Percentiles rank a stretch among this genome's conserved stretches.
Conservation (phyloP, 2,888 invertebrate genomes). For the Nemotelus pantherinus region DNA sequence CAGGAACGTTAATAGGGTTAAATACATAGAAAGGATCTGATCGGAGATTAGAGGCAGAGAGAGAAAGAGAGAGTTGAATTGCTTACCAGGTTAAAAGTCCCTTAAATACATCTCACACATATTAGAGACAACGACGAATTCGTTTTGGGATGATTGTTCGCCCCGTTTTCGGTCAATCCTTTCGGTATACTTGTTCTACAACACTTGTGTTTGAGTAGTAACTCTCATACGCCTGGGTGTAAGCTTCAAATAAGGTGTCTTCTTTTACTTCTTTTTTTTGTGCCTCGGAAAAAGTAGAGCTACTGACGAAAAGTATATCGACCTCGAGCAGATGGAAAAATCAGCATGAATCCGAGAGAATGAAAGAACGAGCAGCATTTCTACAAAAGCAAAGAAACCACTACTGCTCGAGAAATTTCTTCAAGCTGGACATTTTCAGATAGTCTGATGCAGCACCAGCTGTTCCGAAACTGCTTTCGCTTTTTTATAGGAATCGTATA, state of each 20-base stretch:
- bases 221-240: too few species aligned
- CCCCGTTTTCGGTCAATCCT: constrained; percentile 7
- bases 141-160: background rate
- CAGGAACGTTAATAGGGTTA: constrained; percentile 7
- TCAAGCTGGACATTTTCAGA: background rate
- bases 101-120: background rate
- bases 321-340: too few species aligned
- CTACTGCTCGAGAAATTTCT: background rate
- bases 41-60: background rate
- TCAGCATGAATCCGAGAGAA: background rate
- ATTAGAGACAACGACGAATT: background rate
- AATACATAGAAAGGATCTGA: constrained; percentile 6
- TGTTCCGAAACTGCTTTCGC: background rate
- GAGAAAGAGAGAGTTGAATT: background rate
- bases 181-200: background rate
- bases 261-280: too few species aligned
- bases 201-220: constrained; percentile 7
- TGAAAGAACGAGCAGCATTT: background rate
- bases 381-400: constrained; percentile 9
- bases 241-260: too few species aligned
- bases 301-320: too few species aligned
- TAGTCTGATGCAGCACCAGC: background rate
- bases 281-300: too few species aligned
- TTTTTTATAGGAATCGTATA: background rate
- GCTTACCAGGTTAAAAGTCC: background rate